Evolutionary conservation across 2,113 vertebrate species (phyloP).

Genomic region (Mionectes macconnelli): DNA sequence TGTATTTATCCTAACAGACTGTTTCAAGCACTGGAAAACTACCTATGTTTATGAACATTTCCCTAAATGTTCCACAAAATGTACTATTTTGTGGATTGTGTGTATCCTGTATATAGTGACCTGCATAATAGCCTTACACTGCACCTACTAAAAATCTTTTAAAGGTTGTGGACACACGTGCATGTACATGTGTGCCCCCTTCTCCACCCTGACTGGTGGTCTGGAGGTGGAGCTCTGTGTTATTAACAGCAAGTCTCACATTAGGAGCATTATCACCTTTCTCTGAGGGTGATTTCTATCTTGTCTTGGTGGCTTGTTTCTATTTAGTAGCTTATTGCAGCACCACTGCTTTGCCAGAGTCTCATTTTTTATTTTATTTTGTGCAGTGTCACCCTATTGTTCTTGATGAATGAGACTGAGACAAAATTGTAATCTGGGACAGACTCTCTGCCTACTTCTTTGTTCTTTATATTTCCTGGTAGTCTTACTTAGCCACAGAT

Average conservation of each 20-base stretch:
- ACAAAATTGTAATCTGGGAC: neutral
- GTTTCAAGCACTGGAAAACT: neutral
- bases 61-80: no score
- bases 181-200: fast-evolving
- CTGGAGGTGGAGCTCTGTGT: neutral
- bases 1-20: neutral
- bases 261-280: neutral
- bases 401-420: neutral
- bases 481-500: neutral
- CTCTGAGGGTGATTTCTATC: neutral
- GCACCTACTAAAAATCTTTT: neutral
- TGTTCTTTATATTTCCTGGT: neutral
- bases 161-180: neutral
- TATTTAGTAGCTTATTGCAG: neutral
- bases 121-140: neutral
- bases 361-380: neutral
- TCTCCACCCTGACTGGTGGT: no score
- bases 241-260: neutral
- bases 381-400: neutral
- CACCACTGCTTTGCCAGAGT: neutral
- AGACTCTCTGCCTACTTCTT: neutral
- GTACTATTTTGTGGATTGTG: neutral
- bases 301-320: neutral
- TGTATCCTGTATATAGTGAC: neutral
- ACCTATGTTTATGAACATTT: neutral